Conservation (phyloP, 2,113 vertebrate genomes). For the Pangasianodon hypophthalmus region DNA sequence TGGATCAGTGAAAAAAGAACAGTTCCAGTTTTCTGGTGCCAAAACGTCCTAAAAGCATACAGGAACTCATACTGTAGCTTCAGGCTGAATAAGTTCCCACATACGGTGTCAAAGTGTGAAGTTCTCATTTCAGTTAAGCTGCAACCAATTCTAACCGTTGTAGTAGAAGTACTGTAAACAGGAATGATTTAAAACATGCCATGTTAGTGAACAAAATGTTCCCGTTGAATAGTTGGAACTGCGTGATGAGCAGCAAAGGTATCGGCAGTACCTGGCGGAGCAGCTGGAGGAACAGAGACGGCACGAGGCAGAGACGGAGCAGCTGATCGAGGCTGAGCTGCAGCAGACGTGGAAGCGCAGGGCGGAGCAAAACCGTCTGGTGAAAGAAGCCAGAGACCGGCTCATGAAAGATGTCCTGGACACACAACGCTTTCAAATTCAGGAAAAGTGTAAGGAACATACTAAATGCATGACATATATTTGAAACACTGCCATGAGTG, state of each 20-base stretch:
- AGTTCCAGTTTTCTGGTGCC: neutral
- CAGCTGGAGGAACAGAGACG: conserved; percentile 71
- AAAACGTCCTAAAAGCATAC: neutral
- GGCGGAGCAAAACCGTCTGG: conserved; percentile 62
- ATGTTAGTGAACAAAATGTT: neutral
- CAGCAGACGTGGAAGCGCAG: conserved; percentile 68
- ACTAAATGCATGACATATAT: neutral
- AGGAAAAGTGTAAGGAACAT: conserved; percentile 80
- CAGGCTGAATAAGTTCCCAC: neutral
- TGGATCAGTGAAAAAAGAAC: neutral
- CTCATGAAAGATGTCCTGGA: conserved; percentile 80
- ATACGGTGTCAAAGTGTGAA: neutral
- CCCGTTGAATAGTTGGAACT: conserved; percentile 70
- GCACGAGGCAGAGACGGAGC: conserved; percentile 74
- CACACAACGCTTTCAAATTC: conserved; percentile 76
- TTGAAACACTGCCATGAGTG: neutral
- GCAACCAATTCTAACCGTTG: neutral
- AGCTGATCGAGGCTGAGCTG: conserved; percentile 73
- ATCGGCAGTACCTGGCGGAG: conserved; percentile 75
- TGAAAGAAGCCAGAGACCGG: conserved; percentile 74
- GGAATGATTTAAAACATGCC: neutral
- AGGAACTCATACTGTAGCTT: neutral
- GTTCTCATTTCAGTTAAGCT: neutral
- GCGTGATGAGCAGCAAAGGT: conserved; percentile 76
- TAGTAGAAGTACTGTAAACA: neutral